Evolutionary conservation across 2,797 vertebrate species (phyloP).

Genomic region (Platalea minor): DNA sequence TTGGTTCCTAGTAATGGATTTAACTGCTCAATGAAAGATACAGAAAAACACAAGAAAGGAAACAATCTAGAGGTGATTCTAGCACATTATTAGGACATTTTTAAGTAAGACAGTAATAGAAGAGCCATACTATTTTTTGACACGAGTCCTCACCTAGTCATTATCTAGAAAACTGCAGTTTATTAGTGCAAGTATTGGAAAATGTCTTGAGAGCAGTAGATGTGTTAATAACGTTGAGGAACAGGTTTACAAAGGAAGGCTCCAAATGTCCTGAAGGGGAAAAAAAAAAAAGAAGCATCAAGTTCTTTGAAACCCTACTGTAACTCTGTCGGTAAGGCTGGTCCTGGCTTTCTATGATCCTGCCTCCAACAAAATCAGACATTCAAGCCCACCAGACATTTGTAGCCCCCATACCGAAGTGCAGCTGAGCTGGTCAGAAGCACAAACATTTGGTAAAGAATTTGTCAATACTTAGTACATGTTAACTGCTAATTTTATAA

Average conservation of each 20-base stretch:
- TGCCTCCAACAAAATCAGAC: not conserved
- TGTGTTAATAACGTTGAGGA: not conserved
- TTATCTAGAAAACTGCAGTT: not conserved
- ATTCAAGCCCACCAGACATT: not conserved
- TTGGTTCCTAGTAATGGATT: not conserved
- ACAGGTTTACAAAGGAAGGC: not conserved
- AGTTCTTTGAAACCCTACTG: not conserved
- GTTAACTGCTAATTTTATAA: not conserved
- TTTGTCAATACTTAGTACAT: not conserved
- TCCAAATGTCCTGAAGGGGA: not conserved
- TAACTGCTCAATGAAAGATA: not conserved
- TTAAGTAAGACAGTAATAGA: not conserved
- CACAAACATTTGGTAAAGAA: not conserved
- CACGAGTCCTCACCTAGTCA: not conserved
- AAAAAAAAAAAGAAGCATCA: accelerated
- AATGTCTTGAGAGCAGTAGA: not conserved
- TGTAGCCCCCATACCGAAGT: accelerated
- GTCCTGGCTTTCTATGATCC: not conserved
- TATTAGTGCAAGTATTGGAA: not conserved
- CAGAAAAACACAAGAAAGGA: not conserved
- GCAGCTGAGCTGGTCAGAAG: not conserved
- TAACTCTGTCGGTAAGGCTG: not conserved
- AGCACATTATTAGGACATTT: not conserved
- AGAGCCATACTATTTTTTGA: not conserved
- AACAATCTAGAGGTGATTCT: not conserved